Evolutionary conservation across 2,888 invertebrate species (phyloP), one percentile per base, ranked within the genome.

Genomic region (Palloptera scutellata): DNA sequence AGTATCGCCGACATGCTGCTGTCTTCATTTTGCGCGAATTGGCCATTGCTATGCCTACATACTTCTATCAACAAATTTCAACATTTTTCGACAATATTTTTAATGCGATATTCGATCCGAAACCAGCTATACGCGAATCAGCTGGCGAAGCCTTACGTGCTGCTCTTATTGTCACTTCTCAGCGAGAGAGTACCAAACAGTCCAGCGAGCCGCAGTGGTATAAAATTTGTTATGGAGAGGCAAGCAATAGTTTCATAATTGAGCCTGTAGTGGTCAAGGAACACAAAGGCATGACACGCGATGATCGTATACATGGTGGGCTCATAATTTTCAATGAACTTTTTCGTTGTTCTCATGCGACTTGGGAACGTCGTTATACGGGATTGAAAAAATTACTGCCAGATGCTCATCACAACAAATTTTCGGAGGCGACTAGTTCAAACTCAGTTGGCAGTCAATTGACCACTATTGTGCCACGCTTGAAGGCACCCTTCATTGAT

Each of bases 131-230:
- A 70, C 88, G 98, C 60, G 96, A 97, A 83, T 94, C 94, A 8
- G 97, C 97, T 0, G 96, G 95, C 0, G 94, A 96, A 78, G 97
- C 98, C 0, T 86, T 99, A n/a, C 88, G 97, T 76, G 96, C 97
- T 20, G 98, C 97, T 0, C 86, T 99, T 8, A 93, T 96, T 0
- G 96, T 98, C 0, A 97, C 96, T 0, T 93, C 97, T 1, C 98
- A 98, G 81, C 88, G 99, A 69, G 99, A 99, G 86, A 93, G 93
- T n/a, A 92, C 94, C 0, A 96, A 95, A 82, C 96, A 96, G 81
- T 92, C 92, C 52, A 92, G 94, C 74, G 93, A 92, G 80, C 92
- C 94, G 0, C 91, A 91, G 75, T 97, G 97, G 96, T 95, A 95
- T 83, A 94, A 93, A 81, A 93, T 94, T 77, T 97, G 97, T 79